phyloP scores from a whole-genome alignment of 2,888 invertebrate genomes.

The Eupithecia inturbata region DNA sequence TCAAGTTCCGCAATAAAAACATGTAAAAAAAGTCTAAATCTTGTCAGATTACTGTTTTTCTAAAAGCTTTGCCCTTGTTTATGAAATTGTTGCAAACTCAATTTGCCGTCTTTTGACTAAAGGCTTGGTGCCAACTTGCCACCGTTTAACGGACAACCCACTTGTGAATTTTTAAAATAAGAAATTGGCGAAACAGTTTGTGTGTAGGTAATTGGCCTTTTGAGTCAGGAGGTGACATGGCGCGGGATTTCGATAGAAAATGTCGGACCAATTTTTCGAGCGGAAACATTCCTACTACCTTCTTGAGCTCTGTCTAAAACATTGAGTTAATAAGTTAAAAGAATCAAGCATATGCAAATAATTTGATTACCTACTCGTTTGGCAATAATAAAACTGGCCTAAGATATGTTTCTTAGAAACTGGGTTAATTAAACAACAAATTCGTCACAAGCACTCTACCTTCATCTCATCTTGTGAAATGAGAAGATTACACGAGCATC shows the following conservation, averaged over 20 bases:
- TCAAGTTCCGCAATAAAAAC: constrained; percentile 6
- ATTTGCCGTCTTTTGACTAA: constrained; percentile 4
- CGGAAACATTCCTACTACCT: too few species aligned
- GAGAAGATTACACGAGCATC: constrained; percentile 19
- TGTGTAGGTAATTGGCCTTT: too few species aligned
- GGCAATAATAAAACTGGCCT: not conserved
- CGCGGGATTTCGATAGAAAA: too few species aligned
- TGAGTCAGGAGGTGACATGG: too few species aligned
- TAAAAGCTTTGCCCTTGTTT: constrained; percentile 12
- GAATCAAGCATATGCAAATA: not conserved
- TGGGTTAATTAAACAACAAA: not conserved
- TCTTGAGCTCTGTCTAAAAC: too few species aligned
- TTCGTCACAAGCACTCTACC: not conserved
- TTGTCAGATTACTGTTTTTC: constrained; percentile 3
- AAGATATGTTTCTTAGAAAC: not conserved
- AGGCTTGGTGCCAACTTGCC: not conserved
- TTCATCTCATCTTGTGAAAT: constrained; percentile 16
- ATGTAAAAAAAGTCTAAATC: constrained; percentile 6
- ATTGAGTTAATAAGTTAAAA: not conserved
- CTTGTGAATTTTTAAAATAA: not conserved
- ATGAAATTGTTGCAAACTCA: constrained; percentile 19
- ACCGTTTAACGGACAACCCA: not conserved
- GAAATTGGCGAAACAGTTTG: too few species aligned
- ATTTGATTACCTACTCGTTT: not conserved
- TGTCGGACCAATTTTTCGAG: too few species aligned